Conservation (phyloP, 2,888 invertebrate species). For the Drosophila kanekoi region DNA sequence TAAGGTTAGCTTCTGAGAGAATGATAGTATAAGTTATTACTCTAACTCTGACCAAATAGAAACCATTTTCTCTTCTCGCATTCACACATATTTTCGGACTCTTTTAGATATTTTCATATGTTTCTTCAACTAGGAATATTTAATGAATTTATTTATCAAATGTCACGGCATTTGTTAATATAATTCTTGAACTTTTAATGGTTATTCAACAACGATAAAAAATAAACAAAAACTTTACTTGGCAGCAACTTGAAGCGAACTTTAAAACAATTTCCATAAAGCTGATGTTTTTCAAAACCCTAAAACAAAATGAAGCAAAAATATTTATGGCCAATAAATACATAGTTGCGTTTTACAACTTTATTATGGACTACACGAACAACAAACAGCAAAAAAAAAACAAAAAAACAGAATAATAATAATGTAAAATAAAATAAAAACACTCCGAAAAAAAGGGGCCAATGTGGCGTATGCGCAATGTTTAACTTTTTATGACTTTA, state of each 20-base stretch:
- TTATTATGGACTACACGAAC: conserved; percentile 57
- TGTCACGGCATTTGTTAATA: neutral
- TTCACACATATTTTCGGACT: neutral
- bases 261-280: conserved; percentile 39
- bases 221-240: conserved; percentile 5
- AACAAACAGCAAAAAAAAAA: conserved; percentile 10
- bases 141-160: conserved; percentile 6
- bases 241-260: conserved; percentile 24
- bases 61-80: too few species aligned
- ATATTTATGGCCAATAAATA: conserved; percentile 64
- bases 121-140: neutral
- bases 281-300: conserved; percentile 13
- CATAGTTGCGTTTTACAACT: conserved; percentile 69
- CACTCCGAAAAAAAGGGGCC: conserved; percentile 16
- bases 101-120: neutral
- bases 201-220: conserved; percentile 8
- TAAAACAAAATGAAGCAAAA: conserved; percentile 32
- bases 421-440: conserved; percentile 20
- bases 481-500: conserved; percentile 65
- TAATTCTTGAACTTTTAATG: neutral
- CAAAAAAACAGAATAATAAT: conserved; percentile 25
- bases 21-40: too few species aligned
- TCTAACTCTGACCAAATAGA: too few species aligned
- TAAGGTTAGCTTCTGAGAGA: too few species aligned
- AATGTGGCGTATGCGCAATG: conserved; percentile 60